Conservation (phyloP, 1,140 invertebrate species). For the Drosophila aff. region DNA sequence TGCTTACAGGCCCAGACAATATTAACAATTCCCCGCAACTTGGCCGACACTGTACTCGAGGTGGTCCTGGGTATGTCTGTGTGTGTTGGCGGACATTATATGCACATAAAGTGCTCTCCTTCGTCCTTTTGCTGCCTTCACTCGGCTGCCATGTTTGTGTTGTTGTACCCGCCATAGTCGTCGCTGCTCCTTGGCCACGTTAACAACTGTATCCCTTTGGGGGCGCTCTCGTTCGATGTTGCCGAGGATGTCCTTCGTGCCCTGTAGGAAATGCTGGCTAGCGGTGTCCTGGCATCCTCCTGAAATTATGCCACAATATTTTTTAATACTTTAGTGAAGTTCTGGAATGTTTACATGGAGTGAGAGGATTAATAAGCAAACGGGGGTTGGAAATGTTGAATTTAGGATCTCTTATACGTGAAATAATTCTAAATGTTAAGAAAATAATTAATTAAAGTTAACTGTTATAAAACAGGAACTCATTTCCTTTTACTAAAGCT, state of each 20-base stretch:
- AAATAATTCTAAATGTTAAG: background rate
- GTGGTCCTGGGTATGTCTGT: conserved; percentile 9
- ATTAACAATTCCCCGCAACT: conserved; percentile 74
- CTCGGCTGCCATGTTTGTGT: conserved; percentile 67
- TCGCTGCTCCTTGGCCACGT: conserved; percentile 59
- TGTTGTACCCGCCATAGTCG: conserved; percentile 44
- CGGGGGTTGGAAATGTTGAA: background rate
- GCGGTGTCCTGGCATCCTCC: conserved; percentile 45
- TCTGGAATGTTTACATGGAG: background rate
- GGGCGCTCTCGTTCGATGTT: conserved; percentile 47
- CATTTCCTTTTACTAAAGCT: too few relatives aligned
- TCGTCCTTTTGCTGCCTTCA: conserved; percentile 31
- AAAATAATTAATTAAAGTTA: background rate
- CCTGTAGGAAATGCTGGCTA: conserved; percentile 56
- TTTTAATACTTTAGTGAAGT: background rate
- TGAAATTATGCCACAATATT: conserved; percentile 60
- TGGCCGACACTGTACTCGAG: conserved; percentile 32
- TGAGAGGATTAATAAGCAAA: background rate
- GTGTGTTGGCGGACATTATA: conserved; percentile 54
- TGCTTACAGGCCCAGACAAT: conserved; percentile 73
- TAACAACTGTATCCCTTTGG: conserved; percentile 78
- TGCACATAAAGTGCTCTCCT: conserved; percentile 55
- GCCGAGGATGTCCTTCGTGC: conserved; percentile 56
- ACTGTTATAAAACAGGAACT: too few relatives aligned
- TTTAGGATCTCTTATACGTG: background rate